A percentile compares a stretch with the other conserved stretches of the same genome.
phyloP scores from a whole-genome alignment of 2,113 vertebrate genomes.

The Genyomyrus donnyi region DNA sequence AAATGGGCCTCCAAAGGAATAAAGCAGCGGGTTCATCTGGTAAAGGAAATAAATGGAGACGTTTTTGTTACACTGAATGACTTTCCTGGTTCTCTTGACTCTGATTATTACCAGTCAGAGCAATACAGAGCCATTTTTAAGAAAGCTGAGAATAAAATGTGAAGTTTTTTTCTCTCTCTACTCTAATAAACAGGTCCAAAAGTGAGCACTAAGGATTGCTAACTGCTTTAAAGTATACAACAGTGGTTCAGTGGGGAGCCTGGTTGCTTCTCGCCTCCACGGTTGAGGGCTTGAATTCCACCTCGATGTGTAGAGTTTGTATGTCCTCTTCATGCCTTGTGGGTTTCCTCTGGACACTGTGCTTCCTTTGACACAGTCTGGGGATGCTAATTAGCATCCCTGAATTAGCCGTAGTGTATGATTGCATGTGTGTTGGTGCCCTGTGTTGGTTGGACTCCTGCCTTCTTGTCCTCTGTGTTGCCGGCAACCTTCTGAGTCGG shows the following conservation, averaged over 20 bases:
- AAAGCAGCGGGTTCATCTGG: slow-evolving; percentile 79
- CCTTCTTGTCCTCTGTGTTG: not conserved
- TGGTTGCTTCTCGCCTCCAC: not conserved
- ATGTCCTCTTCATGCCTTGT: not conserved
- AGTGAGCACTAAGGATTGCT: not conserved
- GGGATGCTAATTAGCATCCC: not conserved
- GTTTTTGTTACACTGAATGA: slow-evolving; percentile 74
- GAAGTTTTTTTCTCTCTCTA: not conserved
- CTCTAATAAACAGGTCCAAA: not conserved
- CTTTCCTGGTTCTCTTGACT: slow-evolving; percentile 62
- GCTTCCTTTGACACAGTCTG: too few relatives aligned
- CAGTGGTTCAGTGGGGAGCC: not conserved
- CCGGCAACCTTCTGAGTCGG: too few relatives aligned
- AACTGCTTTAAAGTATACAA: not conserved
- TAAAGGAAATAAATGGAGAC: slow-evolving; percentile 66
- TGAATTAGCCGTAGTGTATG: not conserved
- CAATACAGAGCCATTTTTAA: slow-evolving; percentile 50
- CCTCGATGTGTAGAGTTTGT: not conserved
- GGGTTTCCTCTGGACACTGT: not conserved
- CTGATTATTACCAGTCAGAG: slow-evolving; percentile 77
- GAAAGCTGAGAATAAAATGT: slow-evolving; percentile 14
- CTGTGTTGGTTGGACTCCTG: not conserved
- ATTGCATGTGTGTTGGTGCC: not conserved
- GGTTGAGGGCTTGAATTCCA: not conserved
- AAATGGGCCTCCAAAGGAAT: slow-evolving; percentile 81